These are phyloP conservation scores for Trachelus iudaicus DNA, from an alignment of 2,888 invertebrate genomes.

Conservation along the genomic window DNA sequence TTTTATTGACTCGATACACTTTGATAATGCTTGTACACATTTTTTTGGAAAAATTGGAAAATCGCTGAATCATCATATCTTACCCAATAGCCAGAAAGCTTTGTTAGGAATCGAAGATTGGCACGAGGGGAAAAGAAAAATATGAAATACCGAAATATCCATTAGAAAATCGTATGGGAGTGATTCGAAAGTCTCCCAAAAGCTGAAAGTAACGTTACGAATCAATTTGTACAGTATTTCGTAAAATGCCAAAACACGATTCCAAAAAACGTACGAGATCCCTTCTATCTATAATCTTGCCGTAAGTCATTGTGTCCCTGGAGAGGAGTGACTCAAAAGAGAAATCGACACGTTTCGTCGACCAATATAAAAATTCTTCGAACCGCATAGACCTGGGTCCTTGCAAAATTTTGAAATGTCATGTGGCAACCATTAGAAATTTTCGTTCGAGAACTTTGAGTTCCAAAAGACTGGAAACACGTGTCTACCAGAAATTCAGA, in stretches of 20 bases:
- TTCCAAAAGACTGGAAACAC: neutral
- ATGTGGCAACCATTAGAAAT: neutral
- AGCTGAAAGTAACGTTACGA: slow-evolving; percentile 34
- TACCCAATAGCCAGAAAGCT: neutral
- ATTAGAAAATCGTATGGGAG: slow-evolving; percentile 25
- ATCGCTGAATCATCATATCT: neutral
- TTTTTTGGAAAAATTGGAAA: neutral
- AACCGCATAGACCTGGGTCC: neutral
- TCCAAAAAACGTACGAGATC: neutral
- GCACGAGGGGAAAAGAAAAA: slow-evolving; percentile 3
- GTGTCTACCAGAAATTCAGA: neutral
- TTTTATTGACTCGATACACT: neutral
- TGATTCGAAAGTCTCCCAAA: slow-evolving; percentile 21
- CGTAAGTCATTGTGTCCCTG: neutral
- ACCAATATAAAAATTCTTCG: neutral
- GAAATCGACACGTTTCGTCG: neutral
- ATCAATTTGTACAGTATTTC: slow-evolving; percentile 38
- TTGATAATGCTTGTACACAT: neutral
- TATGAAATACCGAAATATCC: neutral
- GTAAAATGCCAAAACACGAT: slow-evolving; percentile 31
- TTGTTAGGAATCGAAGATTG: neutral
- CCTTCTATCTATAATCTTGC: neutral
- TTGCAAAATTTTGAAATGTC: neutral
- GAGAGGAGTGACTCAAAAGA: neutral
- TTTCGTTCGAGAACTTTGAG: neutral